Evolutionary conservation across 2,113 vertebrate species (phyloP).

Genomic region (Proterorhinus semilunaris): DNA sequence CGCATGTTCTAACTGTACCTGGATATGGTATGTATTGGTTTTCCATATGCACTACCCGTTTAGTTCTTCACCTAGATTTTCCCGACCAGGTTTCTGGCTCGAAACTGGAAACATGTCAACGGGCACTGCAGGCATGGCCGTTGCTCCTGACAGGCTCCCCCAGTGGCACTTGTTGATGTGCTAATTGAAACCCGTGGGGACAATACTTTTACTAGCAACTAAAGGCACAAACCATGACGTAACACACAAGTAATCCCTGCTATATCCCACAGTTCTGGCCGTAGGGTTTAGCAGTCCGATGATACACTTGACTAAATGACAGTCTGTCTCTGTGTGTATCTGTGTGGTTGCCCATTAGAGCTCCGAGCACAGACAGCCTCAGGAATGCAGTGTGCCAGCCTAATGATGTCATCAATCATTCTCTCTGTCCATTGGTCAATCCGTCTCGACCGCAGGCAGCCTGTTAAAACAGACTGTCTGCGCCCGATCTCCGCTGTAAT

Average conservation of each 20-base stretch:
- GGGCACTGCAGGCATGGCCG: background rate
- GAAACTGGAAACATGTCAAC: background rate
- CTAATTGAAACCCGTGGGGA: no score
- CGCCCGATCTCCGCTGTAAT: constrained; percentile 12
- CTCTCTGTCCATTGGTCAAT: constrained; percentile 66
- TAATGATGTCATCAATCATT: constrained; percentile 79
- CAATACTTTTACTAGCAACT: no score
- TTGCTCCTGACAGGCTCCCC: background rate
- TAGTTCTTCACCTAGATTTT: background rate
- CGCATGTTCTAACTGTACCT: no score
- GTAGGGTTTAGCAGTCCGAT: background rate
- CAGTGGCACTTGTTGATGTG: background rate
- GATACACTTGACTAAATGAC: constrained; percentile 21
- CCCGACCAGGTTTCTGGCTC: background rate
- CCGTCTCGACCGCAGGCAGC: constrained; percentile 51
- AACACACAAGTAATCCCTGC: background rate
- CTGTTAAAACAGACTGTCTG: constrained; percentile 47
- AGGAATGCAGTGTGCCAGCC: constrained; percentile 45
- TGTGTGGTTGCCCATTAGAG: constrained; percentile 44
- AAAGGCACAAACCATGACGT: no score
- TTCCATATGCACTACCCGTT: background rate
- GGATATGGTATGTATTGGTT: no score
- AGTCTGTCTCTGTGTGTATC: constrained; percentile 20
- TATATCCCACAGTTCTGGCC: background rate
- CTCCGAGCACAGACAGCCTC: constrained; percentile 37